phyloP scores from a whole-genome alignment of 2,888 invertebrate species.

The Seira ritae region DNA sequence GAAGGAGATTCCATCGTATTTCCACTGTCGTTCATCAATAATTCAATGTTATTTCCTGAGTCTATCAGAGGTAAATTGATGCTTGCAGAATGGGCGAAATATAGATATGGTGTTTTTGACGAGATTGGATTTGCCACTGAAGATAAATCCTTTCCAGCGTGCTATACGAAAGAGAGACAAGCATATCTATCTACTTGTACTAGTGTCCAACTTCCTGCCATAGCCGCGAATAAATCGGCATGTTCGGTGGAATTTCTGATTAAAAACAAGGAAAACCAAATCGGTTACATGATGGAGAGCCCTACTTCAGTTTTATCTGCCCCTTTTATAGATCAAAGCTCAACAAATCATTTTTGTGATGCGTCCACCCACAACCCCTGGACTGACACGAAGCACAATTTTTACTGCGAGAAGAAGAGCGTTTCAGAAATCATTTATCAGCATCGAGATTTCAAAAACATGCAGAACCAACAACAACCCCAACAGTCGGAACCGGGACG shows the following conservation, averaged over 20 bases:
- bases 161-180: conserved; percentile 75
- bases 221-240: conserved; percentile 15
- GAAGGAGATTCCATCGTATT: conserved; percentile 80
- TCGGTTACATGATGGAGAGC: background rate
- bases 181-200: conserved; percentile 58
- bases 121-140: conserved; percentile 79
- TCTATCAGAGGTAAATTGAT: conserved; percentile 74
- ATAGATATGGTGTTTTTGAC: conserved; percentile 83
- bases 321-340: background rate
- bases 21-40: conserved; percentile 57
- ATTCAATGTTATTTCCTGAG: background rate
- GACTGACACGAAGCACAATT: conserved; percentile 82
- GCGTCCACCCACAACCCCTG: conserved; percentile 80
- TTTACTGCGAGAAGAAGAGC: conserved; percentile 80
- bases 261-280: background rate
- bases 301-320: conserved; percentile 22
- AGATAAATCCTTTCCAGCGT: conserved; percentile 80
- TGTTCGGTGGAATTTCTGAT: conserved; percentile 10
- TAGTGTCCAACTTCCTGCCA: background rate
- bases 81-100: conserved; percentile 82
- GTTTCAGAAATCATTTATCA: conserved; percentile 79
- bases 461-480: background rate
- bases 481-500: background rate
- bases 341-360: conserved; percentile 79
- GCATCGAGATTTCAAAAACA: conserved; percentile 78